phyloP scores from a whole-genome alignment of 1,140 invertebrate species.

The Mya arenaria region DNA sequence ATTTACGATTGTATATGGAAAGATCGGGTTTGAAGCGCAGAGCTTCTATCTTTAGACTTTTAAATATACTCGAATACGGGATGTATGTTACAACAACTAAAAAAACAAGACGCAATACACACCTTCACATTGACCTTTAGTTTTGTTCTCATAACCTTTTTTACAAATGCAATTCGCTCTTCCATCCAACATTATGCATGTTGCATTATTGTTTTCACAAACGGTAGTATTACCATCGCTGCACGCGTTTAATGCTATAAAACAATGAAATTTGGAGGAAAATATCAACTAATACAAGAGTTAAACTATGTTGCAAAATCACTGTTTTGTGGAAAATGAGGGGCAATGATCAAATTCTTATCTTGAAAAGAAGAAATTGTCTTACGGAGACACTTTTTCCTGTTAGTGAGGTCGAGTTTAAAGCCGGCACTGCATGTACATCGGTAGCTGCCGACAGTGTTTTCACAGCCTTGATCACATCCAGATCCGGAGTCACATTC shows the following conservation, averaged over 20 bases:
- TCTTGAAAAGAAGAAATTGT: neutral
- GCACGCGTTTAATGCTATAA: neutral
- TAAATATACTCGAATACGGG: too few species aligned
- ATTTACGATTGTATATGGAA: too few species aligned
- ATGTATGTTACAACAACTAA: too few species aligned
- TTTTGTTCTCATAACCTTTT: too few species aligned
- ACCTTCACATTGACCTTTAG: too few species aligned
- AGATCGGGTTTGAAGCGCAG: too few species aligned
- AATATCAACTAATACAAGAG: neutral
- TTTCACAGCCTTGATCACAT: conserved; percentile 81
- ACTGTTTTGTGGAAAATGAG: neutral
- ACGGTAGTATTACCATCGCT: neutral
- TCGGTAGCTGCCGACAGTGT: conserved; percentile 60
- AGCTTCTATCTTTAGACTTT: too few species aligned
- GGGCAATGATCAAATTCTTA: neutral
- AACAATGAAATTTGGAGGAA: neutral
- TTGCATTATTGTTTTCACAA: neutral
- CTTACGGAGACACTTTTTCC: conserved; percentile 36
- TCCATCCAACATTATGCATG: neutral
- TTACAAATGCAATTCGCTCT: neutral
- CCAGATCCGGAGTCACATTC: conserved; percentile 72
- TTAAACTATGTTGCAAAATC: too few species aligned
- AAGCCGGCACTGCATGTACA: conserved; percentile 60
- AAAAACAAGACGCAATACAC: too few species aligned
- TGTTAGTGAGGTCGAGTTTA: conserved; percentile 21